Base-by-base conservation (phyloP, 2,113 vertebrate genomes). In the Callocephalon fimbriatum region DNA sequence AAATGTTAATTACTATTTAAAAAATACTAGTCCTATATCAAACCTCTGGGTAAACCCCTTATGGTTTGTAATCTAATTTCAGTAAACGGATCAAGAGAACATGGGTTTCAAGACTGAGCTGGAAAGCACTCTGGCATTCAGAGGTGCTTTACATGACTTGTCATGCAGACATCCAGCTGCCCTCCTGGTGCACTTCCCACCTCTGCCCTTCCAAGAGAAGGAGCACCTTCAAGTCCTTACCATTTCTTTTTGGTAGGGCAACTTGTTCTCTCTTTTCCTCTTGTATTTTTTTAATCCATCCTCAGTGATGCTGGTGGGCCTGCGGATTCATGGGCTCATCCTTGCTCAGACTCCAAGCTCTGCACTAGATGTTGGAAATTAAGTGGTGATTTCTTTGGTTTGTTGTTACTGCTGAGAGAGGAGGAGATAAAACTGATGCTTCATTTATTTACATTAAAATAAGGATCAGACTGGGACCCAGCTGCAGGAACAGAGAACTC, bases 1-100 rank as follows among this genome's bases (percentile, higher is more conserved):
- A 98, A 98, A 98, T 97, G 90, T 96, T 98, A 98, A 98, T 98
- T 98, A 97, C 95, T 95, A 81, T 96, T 97, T 96, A 97, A 95
- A 96, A 96, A 97, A 96, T 96, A 93, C 74, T 96, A 97, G 90
- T 93, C 81, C 93, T 95, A 94, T 96, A 96, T 97, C 95, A 96
- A 48, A 95, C 94, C 96, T 97, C 94, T 95, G 97, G 96, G 92
- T 98, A 97, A 97, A 96, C 79, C 93, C 93, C 88, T 97, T 96
- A 91, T 45, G 56, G 95, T 94, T 95, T 1, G 3, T 96, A 88
- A 97, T 97, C 86, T 97, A 97, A 96, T 98, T 98, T 98, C 94
- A 93, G 53, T 96, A 97, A 98, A 95, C 73, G 94, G 96, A 96
- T 96, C 95, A 97, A 97, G 94, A 89, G 93, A 90, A 50, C 96